phyloP scores from a whole-genome alignment of 2,797 vertebrate genomes.

The Arrhamphus sclerolepis region DNA sequence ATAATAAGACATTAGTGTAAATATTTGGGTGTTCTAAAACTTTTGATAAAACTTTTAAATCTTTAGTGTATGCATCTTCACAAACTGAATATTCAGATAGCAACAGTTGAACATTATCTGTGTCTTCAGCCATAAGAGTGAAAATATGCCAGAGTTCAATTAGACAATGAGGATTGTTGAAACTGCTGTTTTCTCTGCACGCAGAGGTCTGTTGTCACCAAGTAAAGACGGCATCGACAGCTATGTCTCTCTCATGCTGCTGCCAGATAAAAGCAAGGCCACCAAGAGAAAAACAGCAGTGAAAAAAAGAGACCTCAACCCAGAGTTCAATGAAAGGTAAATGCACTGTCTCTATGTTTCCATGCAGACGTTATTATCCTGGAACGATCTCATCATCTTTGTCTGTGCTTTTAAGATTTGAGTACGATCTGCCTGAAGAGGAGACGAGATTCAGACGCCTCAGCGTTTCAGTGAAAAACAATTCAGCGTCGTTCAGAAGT shows the following conservation, averaged over 20 bases:
- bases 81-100: neutral
- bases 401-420: slow-evolving; percentile 79
- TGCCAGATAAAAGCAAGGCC: slow-evolving; percentile 90
- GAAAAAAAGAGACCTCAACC: slow-evolving; percentile 86
- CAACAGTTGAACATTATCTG: neutral
- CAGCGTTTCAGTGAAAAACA: slow-evolving; percentile 88
- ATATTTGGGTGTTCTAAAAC: too few species aligned
- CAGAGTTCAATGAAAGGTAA: slow-evolving; percentile 91
- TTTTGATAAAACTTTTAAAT: too few species aligned
- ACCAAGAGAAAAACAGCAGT: slow-evolving; percentile 90
- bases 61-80: neutral
- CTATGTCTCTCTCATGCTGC: slow-evolving; percentile 88
- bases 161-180: neutral
- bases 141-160: neutral
- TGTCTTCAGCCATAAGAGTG: neutral
- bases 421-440: slow-evolving; percentile 85
- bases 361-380: neutral
- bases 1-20: too few species aligned
- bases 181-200: neutral
- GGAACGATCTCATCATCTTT: neutral
- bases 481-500: slow-evolving; percentile 86
- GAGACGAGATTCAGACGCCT: slow-evolving; percentile 81
- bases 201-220: slow-evolving; percentile 78
- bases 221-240: slow-evolving; percentile 86
- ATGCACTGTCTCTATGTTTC: neutral